A percentile compares a stretch with the other conserved stretches of the same genome.
These are phyloP conservation scores for Rhagium mordax DNA, from an alignment of 2,888 invertebrate genomes.

Conservation along the genomic window DNA sequence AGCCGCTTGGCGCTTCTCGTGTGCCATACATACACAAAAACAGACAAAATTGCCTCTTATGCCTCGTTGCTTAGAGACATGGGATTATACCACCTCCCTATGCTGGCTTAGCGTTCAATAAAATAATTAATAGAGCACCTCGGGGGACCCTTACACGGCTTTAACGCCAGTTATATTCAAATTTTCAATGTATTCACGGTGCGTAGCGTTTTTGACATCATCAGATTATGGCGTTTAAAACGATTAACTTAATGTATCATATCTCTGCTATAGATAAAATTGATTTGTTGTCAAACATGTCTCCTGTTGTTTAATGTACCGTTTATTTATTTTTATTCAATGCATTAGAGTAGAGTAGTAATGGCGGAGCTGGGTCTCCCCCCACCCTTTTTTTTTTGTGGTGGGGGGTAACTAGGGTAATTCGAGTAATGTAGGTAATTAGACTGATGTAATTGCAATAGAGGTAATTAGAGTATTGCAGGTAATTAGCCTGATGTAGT, in stretches of 20 bases:
- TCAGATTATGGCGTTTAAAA: conserved; percentile 59
- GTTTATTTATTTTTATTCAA: no score
- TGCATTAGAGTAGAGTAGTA: no score
- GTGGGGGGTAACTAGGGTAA: no score
- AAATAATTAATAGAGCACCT: conserved; percentile 69
- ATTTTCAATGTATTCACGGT: conserved; percentile 58
- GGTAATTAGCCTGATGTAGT: no score
- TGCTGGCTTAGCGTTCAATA: conserved; percentile 65
- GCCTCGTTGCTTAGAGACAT: conserved; percentile 63
- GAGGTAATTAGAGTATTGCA: no score
- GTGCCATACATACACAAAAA: conserved; percentile 60
- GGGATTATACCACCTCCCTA: conserved; percentile 65
- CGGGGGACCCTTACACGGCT: conserved; percentile 53
- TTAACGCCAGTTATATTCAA: conserved; percentile 61
- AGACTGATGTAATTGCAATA: no score
- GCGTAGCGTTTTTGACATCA: conserved; percentile 45
- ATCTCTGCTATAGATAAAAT: neutral
- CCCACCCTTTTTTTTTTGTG: no score
- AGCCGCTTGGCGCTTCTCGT: conserved; percentile 58
- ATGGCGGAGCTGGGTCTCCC: no score
- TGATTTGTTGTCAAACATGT: neutral
- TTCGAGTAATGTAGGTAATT: no score
- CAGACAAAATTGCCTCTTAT: conserved; percentile 66
- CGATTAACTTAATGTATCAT: conserved; percentile 59
- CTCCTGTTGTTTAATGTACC: neutral